These are phyloP conservation scores for Zosterops pallidus DNA, from an alignment of 2,113 vertebrate genomes.

Conservation along the genomic window DNA sequence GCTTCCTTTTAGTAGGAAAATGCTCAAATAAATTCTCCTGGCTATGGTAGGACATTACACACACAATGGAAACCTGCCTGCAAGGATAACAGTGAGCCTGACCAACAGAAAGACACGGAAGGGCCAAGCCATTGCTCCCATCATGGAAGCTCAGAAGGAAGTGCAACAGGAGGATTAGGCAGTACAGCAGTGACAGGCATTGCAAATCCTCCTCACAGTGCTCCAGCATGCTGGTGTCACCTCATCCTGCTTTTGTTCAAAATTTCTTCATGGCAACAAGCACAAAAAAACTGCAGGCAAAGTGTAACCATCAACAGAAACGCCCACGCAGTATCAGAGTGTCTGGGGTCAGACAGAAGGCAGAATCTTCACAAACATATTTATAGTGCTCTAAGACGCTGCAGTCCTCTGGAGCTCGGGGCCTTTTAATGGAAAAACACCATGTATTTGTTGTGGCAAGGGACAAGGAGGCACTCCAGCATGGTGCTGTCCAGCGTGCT, in stretches of 20 bases:
- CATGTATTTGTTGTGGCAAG: background rate
- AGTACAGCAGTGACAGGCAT: background rate
- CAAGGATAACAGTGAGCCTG: background rate
- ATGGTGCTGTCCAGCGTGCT: background rate
- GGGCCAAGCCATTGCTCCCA: background rate
- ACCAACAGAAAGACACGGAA: background rate
- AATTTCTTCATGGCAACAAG: conserved; percentile 32
- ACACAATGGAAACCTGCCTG: background rate
- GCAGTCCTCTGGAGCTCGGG: background rate
- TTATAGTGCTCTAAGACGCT: background rate
- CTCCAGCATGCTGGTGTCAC: background rate
- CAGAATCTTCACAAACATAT: background rate
- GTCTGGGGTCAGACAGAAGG: conserved; percentile 11
- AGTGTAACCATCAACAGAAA: conserved; percentile 38
- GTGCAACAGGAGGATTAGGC: background rate
- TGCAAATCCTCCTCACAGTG: background rate
- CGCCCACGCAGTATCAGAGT: background rate
- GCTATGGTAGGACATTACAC: background rate
- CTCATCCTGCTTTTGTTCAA: background rate
- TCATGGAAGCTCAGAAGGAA: accelerated
- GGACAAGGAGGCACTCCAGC: background rate
- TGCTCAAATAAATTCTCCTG: background rate
- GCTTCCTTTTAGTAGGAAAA: background rate
- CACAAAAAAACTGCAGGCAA: conserved; percentile 18
- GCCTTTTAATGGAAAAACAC: background rate